These are phyloP conservation scores for Frieseomelitta varia DNA, from an alignment of 1,140 invertebrate genomes.

Conservation along the genomic window DNA sequence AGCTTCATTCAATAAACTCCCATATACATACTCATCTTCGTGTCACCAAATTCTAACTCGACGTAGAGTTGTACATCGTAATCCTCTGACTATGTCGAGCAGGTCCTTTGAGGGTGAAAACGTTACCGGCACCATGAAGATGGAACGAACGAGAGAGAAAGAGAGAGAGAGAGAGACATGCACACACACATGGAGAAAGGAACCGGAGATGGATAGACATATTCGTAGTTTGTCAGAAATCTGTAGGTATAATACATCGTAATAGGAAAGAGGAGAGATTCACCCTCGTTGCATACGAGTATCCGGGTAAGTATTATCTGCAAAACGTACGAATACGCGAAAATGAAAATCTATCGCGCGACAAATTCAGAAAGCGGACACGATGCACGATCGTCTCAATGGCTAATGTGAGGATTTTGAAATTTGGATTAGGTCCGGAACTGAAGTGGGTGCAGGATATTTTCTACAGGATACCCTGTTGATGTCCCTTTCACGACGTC, in stretches of 20 bases:
- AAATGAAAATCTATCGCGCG: slow-evolving; percentile 2
- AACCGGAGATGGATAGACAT: slow-evolving; percentile 41
- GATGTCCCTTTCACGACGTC: slow-evolving; percentile 40
- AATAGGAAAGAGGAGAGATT: slow-evolving; percentile 48
- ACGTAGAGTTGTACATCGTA: slow-evolving; percentile 75
- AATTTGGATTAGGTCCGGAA: slow-evolving; percentile 70
- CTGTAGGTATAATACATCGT: slow-evolving; percentile 58
- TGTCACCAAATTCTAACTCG: slow-evolving; percentile 77
- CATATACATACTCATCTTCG: slow-evolving; percentile 61
- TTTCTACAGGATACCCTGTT: neutral
- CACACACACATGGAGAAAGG: neutral
- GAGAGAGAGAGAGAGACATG: slow-evolving; percentile 43
- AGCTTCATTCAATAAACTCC: slow-evolving; percentile 77
- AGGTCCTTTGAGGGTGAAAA: slow-evolving; percentile 77
- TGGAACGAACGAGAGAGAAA: slow-evolving; percentile 20
- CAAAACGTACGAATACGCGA: slow-evolving; percentile 25
- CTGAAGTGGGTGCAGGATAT: neutral
- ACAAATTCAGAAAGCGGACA: neutral
- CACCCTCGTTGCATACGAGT: slow-evolving; percentile 6
- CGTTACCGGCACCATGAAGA: slow-evolving; percentile 41
- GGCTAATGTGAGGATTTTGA: slow-evolving; percentile 66
- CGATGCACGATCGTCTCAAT: slow-evolving; percentile 59
- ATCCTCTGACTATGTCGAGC: slow-evolving; percentile 71
- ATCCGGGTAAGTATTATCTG: slow-evolving; percentile 44
- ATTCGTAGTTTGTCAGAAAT: slow-evolving; percentile 60